A percentile compares a stretch with the other conserved stretches of the same genome.
These are phyloP conservation scores for Gephyroberyx darwinii DNA, from an alignment of 2,797 vertebrate genomes.

Conservation along the genomic window DNA sequence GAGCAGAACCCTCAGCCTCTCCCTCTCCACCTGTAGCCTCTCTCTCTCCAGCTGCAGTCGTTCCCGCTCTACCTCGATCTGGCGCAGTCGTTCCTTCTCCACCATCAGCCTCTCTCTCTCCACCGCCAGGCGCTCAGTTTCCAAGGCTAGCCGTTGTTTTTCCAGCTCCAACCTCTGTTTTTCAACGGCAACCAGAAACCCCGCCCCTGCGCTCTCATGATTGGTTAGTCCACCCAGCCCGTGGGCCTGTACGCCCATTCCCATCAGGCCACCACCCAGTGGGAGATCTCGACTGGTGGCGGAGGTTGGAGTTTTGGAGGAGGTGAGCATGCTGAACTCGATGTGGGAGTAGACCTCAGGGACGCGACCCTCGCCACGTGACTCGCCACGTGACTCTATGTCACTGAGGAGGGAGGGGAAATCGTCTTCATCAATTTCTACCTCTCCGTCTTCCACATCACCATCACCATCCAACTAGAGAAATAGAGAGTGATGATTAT, in stretches of 20 bases:
- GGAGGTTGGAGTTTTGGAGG: slow-evolving; percentile 82
- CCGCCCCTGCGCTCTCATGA: slow-evolving; percentile 63
- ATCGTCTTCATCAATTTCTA: slow-evolving; percentile 88
- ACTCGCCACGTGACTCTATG: slow-evolving; percentile 81
- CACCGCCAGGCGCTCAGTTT: slow-evolving; percentile 88
- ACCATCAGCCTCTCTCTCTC: slow-evolving; percentile 90
- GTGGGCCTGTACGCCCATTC: slow-evolving; percentile 59
- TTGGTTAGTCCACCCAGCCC: slow-evolving; percentile 25
- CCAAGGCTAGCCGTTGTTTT: slow-evolving; percentile 89
- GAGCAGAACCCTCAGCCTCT: slow-evolving; percentile 74
- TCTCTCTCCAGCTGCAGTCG: slow-evolving; percentile 88
- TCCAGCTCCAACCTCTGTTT: slow-evolving; percentile 93
- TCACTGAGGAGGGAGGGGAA: slow-evolving; percentile 90
- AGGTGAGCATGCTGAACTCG: slow-evolving; percentile 85
- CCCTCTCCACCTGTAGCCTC: slow-evolving; percentile 84
- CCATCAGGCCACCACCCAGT: slow-evolving; percentile 76
- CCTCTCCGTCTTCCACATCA: slow-evolving; percentile 64
- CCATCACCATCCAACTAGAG: slow-evolving; percentile 70
- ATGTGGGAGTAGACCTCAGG: slow-evolving; percentile 86
- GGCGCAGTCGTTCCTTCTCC: slow-evolving; percentile 88
- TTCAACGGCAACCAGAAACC: slow-evolving; percentile 86
- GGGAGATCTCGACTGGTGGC: slow-evolving; percentile 81
- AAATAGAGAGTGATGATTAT: slow-evolving; percentile 13
- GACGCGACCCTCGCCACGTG: slow-evolving; percentile 82
- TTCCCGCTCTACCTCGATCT: slow-evolving; percentile 87